Conservation (phyloP, 2,888 invertebrate genomes). For the Chrysolina oricalcia region DNA sequence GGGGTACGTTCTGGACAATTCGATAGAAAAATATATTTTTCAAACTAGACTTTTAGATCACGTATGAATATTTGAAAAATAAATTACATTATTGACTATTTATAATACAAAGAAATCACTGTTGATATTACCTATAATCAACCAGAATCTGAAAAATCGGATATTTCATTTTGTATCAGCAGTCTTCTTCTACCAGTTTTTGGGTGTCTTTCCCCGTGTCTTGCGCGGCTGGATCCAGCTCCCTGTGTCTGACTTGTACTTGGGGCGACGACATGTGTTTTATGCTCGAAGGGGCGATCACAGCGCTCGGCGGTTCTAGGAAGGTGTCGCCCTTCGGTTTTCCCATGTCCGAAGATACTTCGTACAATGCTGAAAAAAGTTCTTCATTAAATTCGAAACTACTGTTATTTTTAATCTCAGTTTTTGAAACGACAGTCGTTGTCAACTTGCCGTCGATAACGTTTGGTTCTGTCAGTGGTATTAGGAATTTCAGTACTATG, state of each 20-base stretch:
- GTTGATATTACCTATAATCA: conserved; percentile 58
- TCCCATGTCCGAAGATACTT: conserved; percentile 83
- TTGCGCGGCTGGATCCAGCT: conserved; percentile 86
- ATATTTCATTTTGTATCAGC: conserved; percentile 72
- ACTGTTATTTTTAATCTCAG: no score
- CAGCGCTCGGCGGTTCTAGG: conserved; percentile 80
- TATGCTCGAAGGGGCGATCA: conserved; percentile 87
- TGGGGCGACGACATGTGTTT: conserved; percentile 86
- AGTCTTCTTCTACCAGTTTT: conserved; percentile 91
- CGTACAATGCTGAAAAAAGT: conserved; percentile 79
- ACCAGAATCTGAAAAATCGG: conserved; percentile 62
- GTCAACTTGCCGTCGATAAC: no score
- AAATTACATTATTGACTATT: conserved; percentile 52
- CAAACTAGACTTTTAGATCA: conserved; percentile 41
- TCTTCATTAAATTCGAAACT: neutral
- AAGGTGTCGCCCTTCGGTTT: conserved; percentile 77
- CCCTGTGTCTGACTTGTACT: conserved; percentile 82
- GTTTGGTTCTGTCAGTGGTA: no score
- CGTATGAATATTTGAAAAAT: conserved; percentile 49
- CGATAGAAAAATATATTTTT: conserved; percentile 56
- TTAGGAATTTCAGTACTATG: no score
- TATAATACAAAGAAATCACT: conserved; percentile 41
- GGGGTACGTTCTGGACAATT: conserved; percentile 50
- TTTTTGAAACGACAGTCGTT: no score
- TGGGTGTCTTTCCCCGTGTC: conserved; percentile 95